phyloP scores from a whole-genome alignment of 1,140 invertebrate genomes.

The Leptopilina boulardi region DNA sequence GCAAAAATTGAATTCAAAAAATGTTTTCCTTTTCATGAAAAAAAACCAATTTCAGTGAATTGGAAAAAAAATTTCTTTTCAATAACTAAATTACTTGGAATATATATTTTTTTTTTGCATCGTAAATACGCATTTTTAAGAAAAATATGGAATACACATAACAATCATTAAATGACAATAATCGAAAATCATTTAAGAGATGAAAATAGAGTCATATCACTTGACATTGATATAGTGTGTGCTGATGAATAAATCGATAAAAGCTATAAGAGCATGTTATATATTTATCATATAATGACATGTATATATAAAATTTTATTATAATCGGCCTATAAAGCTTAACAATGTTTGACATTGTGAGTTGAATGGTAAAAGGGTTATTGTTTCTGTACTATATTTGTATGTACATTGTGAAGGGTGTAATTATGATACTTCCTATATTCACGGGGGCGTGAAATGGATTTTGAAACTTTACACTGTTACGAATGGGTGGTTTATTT shows the following conservation, averaged over 20 bases:
- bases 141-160: too few species aligned
- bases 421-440: conserved; percentile 18
- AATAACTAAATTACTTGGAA: too few species aligned
- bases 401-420: not conserved
- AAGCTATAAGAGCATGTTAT: not conserved
- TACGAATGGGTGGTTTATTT: not conserved
- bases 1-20: too few species aligned
- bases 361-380: conserved; percentile 1
- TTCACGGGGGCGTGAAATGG: conserved; percentile 1
- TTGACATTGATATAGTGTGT: not conserved
- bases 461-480: conserved; percentile 10
- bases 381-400: not conserved
- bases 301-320: not conserved
- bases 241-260: not conserved
- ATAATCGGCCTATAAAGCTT: conserved; percentile 17
- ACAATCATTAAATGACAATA: not conserved
- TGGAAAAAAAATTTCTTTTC: too few species aligned
- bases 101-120: too few species aligned
- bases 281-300: not conserved
- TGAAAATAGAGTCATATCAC: not conserved
- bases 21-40: too few species aligned
- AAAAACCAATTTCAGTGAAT: too few species aligned
- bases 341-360: conserved; percentile 1
- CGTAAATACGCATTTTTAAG: too few species aligned
- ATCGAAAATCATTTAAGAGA: too few species aligned